Evolutionary conservation across 2,888 invertebrate genomes (phyloP).

Genomic region (Noctua comes): DNA sequence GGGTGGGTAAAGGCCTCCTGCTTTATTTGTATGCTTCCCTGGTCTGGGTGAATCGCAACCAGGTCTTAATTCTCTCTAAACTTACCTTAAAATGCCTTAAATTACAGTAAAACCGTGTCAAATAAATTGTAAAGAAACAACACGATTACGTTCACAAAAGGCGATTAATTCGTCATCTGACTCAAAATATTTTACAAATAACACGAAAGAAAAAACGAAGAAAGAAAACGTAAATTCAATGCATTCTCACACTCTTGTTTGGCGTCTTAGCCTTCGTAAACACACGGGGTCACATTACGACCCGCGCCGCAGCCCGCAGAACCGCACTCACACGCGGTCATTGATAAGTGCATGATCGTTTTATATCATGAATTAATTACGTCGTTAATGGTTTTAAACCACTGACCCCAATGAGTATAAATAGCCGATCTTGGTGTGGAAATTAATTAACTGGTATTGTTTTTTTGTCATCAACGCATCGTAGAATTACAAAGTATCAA

Average conservation of each 20-base stretch:
- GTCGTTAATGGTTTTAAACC: slow-evolving; percentile 26
- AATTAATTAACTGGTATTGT: slow-evolving; percentile 26
- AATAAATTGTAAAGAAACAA: slow-evolving; percentile 16
- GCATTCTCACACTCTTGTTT: slow-evolving; percentile 26
- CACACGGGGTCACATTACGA: slow-evolving; percentile 26
- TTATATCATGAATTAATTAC: slow-evolving; percentile 33
- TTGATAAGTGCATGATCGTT: slow-evolving; percentile 20
- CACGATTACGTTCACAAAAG: not conserved
- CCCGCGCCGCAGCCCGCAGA: slow-evolving; percentile 10
- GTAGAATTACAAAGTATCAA: not conserved
- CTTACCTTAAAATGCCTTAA: too few relatives aligned
- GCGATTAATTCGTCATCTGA: slow-evolving; percentile 28
- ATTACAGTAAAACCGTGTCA: not conserved
- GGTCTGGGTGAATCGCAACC: not conserved
- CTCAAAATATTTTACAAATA: slow-evolving; percentile 47
- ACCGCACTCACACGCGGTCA: not conserved
- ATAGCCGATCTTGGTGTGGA: slow-evolving; percentile 24
- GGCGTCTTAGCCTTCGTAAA: slow-evolving; percentile 30
- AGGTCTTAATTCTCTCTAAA: not conserved
- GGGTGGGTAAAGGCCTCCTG: too few relatives aligned
- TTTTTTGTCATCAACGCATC: not conserved
- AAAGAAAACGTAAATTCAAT: slow-evolving; percentile 35
- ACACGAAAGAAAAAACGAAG: slow-evolving; percentile 14
- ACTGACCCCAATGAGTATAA: slow-evolving; percentile 39
- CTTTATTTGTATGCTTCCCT: not conserved